Evolutionary conservation across 2,797 vertebrate species (phyloP), one percentile per base, ranked within the genome.

Genomic region (Leptoclinus maculatus): DNA sequence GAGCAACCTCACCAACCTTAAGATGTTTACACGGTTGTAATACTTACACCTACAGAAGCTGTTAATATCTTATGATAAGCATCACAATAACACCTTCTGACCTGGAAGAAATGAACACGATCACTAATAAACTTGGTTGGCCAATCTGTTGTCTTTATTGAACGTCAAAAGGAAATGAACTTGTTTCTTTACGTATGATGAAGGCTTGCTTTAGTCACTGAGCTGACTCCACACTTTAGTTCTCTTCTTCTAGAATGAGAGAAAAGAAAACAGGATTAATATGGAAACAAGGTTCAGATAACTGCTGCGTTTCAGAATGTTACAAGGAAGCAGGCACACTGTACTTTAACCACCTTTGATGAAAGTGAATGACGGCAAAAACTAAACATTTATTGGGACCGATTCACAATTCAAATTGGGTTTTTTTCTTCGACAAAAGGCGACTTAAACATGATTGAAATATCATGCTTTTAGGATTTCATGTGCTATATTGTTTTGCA

Each of bases 181-280:
- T 73, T 38, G 21, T 82, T 73, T 79, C 17, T 72, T 2, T 32
- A 3, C 0, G 29, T 41, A 16, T 53, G 71, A 14, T 60, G 69
- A 65, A 71, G 51, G 72, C 43, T 49, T 68, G 78, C 36, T 85
- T 83, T 74, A 83, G 86, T 92, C 82, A 34, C 78, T 32, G 57
- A 72, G 77, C n/a, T 5, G n/a, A 68, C 8, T 39, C 39, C 74
- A 72, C 76, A 34, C 70, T 76, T 91, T 51, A 93, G 1, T 90
- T 91, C 53, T 94, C 92, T 79, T 93, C 92, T 69, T 93, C 92
- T 93, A 43, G 34, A 89, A 79, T 1, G 7, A 77, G 9, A 74
- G 3, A 66, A 13, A 16, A 62, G 7, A 76, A 4, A 62, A 53
- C 25, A 12, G 7, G 4, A 23, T 72, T 6, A 36, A 64, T 12